Base-by-base conservation (phyloP, 2,888 invertebrate genomes). In the Lottia scabra region DNA sequence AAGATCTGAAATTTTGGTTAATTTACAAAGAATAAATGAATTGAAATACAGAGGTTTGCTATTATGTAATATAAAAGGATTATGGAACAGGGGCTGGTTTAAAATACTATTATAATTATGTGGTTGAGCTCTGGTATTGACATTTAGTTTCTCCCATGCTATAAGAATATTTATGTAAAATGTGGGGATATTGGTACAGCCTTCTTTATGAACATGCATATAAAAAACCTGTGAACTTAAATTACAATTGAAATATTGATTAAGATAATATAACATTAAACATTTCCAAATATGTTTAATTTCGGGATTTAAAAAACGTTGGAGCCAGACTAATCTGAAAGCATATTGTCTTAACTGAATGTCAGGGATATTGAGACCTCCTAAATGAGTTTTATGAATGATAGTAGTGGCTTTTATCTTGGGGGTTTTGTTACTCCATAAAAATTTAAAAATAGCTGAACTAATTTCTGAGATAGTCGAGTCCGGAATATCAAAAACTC, bases 401-500 rank as follows among this genome's bases (percentile, higher is more conserved):
- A 56, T 56, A n/a, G 56, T 10, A 2, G 56, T 19, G 12, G n/a
- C 8, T n/a, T n/a, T 56, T 13, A 56, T 56, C 8, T 19, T n/a
- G n/a, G 56, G 56, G 3, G 56, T 19, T 56, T 56, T 56, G 19
- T 56, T n/a, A 1, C 23, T n/a, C 56, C 56, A 56, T 19, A 56
- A 10, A 56, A 19, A 56, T 38, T 10, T 38, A 6, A 5, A 38
- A 38, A 38, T 5, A 38, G 8, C 5, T 38, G 38, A 38, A 6
- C 38, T 38, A 8, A 38, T 38, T n/a, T 56, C 56, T 23, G n/a
- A 23, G 56, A 13, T 13, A 19, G 23, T 19, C 4, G 23, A 19
- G 23, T 56, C 48, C n/a, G 56, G 56, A 56, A 56, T 56, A 19
- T 56, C 56, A 56, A 56, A n/a, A 56, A 56, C 56, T 56, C 19